Evolutionary conservation across 2,797 vertebrate genomes (phyloP), one percentile per base, ranked within the genome.

Genomic region (Acanthurus leucopareius): DNA sequence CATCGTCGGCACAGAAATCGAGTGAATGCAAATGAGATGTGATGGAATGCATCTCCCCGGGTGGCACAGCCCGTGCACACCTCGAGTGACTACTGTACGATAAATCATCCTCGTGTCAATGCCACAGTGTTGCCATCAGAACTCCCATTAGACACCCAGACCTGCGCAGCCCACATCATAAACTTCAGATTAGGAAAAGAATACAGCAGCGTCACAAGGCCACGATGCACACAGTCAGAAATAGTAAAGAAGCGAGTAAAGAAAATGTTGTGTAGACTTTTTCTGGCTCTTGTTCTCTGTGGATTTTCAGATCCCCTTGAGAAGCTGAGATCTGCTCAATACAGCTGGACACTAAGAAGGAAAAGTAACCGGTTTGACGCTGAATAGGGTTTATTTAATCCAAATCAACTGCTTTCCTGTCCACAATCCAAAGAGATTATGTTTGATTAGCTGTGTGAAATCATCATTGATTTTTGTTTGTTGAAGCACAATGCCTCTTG

Each of bases 21-120:
- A 88, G 69, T 74, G 80, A 89, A 92, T 90, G 83, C 79, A 92
- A 91, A 93, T 89, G 86, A 80, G 82, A 48, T 42, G 58, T 85
- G 88, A 90, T 90, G 84, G 89, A 86, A 89, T 83, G 80, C 77
- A 54, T 82, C 84, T 90, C 86, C 83, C 73, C 5, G 40, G 86
- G 76, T 75, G 83, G 66, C 78, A 48, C 80, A 75, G 76, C 69
- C 58, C 38, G 56, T 75, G 79, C 70, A 49, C 82, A 82, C 85
- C 77, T 75, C 75, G 22, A 53, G 22, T 32, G 74, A 82, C 32
- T 47, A 81, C 66, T 69, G 59, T 68, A 74, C 83, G 62, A 89
- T 88, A 88, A 88, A 92, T 93, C 86, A 85, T 75, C 54, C 60
- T 7, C 4, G 75, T 86, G 85, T 84, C 87, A 85, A 68, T 62